Conservation (phyloP, 2,888 invertebrate species). For the Drosophila macrospina region DNA sequence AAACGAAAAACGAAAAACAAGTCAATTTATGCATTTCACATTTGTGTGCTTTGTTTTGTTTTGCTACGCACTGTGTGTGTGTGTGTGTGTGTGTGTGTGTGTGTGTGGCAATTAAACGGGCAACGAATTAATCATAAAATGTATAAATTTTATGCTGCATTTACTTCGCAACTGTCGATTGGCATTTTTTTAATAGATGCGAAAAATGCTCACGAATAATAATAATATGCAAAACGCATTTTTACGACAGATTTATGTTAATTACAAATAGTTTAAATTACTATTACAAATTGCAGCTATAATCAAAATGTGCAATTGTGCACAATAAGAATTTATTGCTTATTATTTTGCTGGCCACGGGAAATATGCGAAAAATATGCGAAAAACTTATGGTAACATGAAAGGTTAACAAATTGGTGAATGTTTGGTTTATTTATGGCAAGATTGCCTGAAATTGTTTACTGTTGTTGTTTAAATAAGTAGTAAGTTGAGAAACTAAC, state of each 20-base stretch:
- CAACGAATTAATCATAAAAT: conserved; percentile 69
- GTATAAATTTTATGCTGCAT: conserved; percentile 46
- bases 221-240: conserved; percentile 22
- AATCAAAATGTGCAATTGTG: neutral
- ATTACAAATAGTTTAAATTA: conserved; percentile 53
- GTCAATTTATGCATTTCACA: conserved; percentile 57
- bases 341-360: neutral
- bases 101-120: conserved; percentile 65
- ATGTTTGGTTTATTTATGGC: neutral
- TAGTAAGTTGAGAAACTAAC: too few species aligned
- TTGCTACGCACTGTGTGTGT: conserved; percentile 23
- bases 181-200: conserved; percentile 7
- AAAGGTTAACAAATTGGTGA: neutral
- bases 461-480: neutral
- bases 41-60: conserved; percentile 34
- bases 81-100: conserved; percentile 7
- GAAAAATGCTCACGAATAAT: conserved; percentile 27
- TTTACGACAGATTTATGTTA: conserved; percentile 65
- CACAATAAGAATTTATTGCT: neutral
- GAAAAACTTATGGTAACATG: neutral
- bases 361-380: conserved; percentile 4
- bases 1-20: conserved; percentile 56
- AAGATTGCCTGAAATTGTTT: neutral
- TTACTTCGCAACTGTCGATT: conserved; percentile 40
- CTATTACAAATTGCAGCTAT: conserved; percentile 17